A percentile compares a stretch with the other conserved stretches of the same genome.
phyloP scores from a whole-genome alignment of 2,888 invertebrate genomes.

The Galeruca laticollis region DNA sequence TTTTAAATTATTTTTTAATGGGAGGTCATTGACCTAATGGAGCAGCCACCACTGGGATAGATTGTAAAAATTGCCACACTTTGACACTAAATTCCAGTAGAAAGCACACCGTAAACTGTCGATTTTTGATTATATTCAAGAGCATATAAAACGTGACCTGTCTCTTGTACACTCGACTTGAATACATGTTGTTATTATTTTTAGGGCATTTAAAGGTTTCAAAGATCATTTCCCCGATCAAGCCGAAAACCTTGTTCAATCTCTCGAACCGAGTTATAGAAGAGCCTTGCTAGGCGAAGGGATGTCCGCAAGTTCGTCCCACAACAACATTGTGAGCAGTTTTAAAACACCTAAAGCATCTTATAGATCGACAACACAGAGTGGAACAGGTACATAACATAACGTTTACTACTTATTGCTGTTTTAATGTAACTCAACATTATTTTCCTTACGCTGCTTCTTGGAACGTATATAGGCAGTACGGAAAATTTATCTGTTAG shows the following conservation, averaged over 20 bases:
- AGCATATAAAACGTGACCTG: too few species aligned
- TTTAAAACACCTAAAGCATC: conserved; percentile 62
- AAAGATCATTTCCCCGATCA: conserved; percentile 91
- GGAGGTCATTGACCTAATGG: too few species aligned
- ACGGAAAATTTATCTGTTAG: conserved; percentile 71
- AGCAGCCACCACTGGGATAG: too few species aligned
- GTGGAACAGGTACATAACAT: conserved; percentile 65
- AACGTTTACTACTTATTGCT: too few species aligned
- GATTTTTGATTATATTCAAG: too few species aligned
- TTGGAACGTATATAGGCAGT: conserved; percentile 66
- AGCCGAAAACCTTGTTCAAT: conserved; percentile 85
- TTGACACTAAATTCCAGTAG: too few species aligned
- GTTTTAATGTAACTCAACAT: too few species aligned
- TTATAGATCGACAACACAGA: conserved; percentile 63
- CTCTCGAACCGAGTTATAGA: conserved; percentile 84
- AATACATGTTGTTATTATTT: conserved; percentile 30
- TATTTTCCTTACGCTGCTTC: conserved; percentile 42
- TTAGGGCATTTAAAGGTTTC: conserved; percentile 91
- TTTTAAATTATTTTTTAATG: too few species aligned
- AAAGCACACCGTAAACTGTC: too few species aligned
- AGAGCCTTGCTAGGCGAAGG: conserved; percentile 72
- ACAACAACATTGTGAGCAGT: conserved; percentile 67
- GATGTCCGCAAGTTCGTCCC: conserved; percentile 71
- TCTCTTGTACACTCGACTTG: too few species aligned
- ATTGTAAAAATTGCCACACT: too few species aligned